Percentiles rank a stretch among this genome's conserved stretches.
phyloP scores from a whole-genome alignment of 1,140 invertebrate genomes.

The Thalassaphorura encarpata region DNA sequence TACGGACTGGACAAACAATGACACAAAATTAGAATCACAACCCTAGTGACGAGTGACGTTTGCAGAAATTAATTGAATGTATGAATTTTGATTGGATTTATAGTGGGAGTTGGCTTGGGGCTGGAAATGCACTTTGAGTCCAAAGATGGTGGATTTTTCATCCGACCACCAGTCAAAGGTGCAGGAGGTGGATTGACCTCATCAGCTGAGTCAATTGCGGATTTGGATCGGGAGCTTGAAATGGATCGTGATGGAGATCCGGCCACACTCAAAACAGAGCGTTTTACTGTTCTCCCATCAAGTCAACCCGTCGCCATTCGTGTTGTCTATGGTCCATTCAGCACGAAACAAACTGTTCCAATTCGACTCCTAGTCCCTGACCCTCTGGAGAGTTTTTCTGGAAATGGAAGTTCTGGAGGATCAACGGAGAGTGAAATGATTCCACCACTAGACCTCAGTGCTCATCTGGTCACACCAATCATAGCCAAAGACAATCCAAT shows the following conservation, averaged over 20 bases:
- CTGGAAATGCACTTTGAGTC: conserved; percentile 76
- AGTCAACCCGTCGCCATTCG: conserved; percentile 73
- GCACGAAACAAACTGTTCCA: conserved; percentile 85
- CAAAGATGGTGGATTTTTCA: conserved; percentile 77
- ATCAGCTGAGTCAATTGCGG: conserved; percentile 41
- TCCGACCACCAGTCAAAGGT: conserved; percentile 36
- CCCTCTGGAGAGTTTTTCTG: conserved; percentile 47
- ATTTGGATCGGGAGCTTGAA: conserved; percentile 5
- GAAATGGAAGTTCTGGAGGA: conserved; percentile 32
- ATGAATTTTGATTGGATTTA: not conserved
- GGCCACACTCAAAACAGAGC: conserved; percentile 36
- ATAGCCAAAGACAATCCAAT: conserved; percentile 75
- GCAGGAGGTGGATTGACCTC: conserved; percentile 34
- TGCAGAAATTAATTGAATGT: not conserved
- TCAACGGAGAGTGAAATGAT: conserved; percentile 27
- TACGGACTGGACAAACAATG: too few relatives aligned
- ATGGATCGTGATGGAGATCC: conserved; percentile 5
- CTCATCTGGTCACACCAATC: conserved; percentile 73
- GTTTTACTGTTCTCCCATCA: conserved; percentile 79
- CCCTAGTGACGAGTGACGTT: not conserved
- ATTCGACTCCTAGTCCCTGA: conserved; percentile 75
- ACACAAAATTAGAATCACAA: too few relatives aligned
- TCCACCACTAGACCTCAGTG: conserved; percentile 63
- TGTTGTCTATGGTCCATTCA: conserved; percentile 83
- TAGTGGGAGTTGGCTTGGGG: not conserved